Percentiles rank a stretch among this genome's conserved stretches.
Evolutionary conservation across 2,888 invertebrate species (phyloP).

Genomic region (Hemistola chrysoprasaria): DNA sequence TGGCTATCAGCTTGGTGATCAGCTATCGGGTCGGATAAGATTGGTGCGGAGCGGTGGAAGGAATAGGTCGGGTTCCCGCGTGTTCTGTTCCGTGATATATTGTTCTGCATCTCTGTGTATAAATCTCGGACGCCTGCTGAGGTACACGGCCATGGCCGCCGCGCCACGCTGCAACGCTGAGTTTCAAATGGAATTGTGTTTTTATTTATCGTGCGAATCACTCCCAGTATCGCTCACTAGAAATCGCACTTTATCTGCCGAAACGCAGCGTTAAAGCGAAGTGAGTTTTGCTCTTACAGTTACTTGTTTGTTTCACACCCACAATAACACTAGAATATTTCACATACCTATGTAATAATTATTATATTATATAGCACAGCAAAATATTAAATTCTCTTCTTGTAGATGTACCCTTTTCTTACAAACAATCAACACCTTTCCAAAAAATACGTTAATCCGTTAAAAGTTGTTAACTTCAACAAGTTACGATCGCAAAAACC

Average conservation of each 20-base stretch:
- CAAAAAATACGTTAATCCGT: too few species aligned
- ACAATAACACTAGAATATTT: slow-evolving; percentile 17
- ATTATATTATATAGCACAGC: slow-evolving; percentile 3
- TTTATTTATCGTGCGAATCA: slow-evolving; percentile 82
- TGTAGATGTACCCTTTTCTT: too few species aligned
- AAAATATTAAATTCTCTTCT: too few species aligned
- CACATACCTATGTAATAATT: slow-evolving; percentile 22
- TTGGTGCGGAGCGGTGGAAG: slow-evolving; percentile 75
- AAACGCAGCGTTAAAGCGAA: slow-evolving; percentile 64
- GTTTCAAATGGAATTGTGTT: slow-evolving; percentile 81
- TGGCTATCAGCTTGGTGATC: slow-evolving; percentile 65
- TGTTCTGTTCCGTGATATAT: slow-evolving; percentile 78
- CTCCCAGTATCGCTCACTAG: slow-evolving; percentile 75
- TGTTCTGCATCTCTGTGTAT: slow-evolving; percentile 78
- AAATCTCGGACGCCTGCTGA: slow-evolving; percentile 82
- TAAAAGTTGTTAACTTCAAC: too few species aligned
- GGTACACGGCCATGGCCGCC: slow-evolving; percentile 78
- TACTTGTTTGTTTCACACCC: slow-evolving; percentile 40
- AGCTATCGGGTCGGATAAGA: slow-evolving; percentile 71
- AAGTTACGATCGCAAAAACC: too few species aligned
- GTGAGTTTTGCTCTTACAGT: slow-evolving; percentile 47
- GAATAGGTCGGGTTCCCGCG: slow-evolving; percentile 80
- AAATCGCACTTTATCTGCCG: slow-evolving; percentile 77
- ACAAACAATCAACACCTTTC: not conserved
- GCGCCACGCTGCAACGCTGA: slow-evolving; percentile 60